Base-by-base conservation (phyloP, 53 echinoderm and acorn worm genomes). In the Glandiceps talaboti region DNA sequence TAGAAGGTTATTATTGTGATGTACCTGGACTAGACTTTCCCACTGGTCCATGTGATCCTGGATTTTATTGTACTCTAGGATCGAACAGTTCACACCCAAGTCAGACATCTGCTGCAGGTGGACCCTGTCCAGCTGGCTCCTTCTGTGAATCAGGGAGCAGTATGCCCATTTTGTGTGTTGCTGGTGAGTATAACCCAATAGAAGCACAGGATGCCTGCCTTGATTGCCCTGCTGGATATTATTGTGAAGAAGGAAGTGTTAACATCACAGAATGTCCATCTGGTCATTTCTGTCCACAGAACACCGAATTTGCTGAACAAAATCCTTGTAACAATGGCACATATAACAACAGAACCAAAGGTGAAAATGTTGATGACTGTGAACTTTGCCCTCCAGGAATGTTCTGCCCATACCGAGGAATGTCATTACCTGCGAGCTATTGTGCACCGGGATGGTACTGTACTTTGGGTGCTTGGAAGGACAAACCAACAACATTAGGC, bases 251-350 rank as follows among this genome's bases (percentile, higher is more conserved):
- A 27, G 92, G 92, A 0, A 93, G 92, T 33, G 78, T 82, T 10
- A 90, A 86, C 73, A 88, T 81, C 76, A 88, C 88, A 75, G 79
- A 80, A 31, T 93, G 93, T 75, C 93, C 93, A 27, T 85, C 76
- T 88, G 99, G 99, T 74, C 89, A 97, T 79, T 97, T 97, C 88
- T 97, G 99, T 73, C 99, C 93, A 1, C 87, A 89, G 30, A 97
- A 97, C 85, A 97, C 99, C 0, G 86, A 94, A 85, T 97, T 97
- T 89, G 93, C 87, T 30, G 27, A 84, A 33, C 86, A 93, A 83
- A 86, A 85, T 28, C 99, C 99, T 6, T 97, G 99, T 80, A 93
- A 93, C 84, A 97, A 97, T 81, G 99, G 99, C 32, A 97, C 99
- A 25, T 97, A 77, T 83, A 97, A 97, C 85, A 97, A 94, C 76